Conservation (phyloP, 2,113 vertebrate species). For the Pao palembangensis region DNA sequence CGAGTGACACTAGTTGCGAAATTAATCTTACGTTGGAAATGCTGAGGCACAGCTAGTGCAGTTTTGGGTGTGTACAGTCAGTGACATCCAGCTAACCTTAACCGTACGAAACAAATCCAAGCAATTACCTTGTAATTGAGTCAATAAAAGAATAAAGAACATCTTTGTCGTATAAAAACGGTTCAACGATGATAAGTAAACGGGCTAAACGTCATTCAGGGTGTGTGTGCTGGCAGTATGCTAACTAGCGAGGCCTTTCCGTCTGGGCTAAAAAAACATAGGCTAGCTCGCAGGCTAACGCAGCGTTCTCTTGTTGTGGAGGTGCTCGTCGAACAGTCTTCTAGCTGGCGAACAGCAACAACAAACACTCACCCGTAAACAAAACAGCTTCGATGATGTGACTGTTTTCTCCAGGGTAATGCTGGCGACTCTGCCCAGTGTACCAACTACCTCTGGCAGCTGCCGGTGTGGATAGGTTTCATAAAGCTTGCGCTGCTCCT, state of each 20-base stretch:
- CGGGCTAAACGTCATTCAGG: neutral
- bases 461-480: constrained; percentile 18
- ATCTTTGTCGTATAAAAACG: neutral
- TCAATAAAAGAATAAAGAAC: neutral
- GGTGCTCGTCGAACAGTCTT: constrained; percentile 47
- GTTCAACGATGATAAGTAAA: neutral
- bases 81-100: constrained; percentile 55
- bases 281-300: constrained; percentile 31
- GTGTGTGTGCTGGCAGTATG: neutral
- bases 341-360: constrained; percentile 12
- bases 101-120: constrained; percentile 24
- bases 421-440: constrained; percentile 13
- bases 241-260: constrained; percentile 33
- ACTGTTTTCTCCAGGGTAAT: constrained; percentile 13
- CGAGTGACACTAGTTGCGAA: fast-evolving
- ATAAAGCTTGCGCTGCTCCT: constrained; percentile 46
- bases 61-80: constrained; percentile 71
- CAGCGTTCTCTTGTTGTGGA: constrained; percentile 42
- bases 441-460: constrained; percentile 15
- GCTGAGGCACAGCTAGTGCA: constrained; percentile 36
- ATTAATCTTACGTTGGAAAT: constrained; percentile 3
- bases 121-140: neutral
- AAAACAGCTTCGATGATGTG: constrained; percentile 5
- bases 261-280: constrained; percentile 24
- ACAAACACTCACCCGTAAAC: neutral